phyloP scores from a whole-genome alignment of 2,888 invertebrate genomes.

The Ichneumon xanthorius region DNA sequence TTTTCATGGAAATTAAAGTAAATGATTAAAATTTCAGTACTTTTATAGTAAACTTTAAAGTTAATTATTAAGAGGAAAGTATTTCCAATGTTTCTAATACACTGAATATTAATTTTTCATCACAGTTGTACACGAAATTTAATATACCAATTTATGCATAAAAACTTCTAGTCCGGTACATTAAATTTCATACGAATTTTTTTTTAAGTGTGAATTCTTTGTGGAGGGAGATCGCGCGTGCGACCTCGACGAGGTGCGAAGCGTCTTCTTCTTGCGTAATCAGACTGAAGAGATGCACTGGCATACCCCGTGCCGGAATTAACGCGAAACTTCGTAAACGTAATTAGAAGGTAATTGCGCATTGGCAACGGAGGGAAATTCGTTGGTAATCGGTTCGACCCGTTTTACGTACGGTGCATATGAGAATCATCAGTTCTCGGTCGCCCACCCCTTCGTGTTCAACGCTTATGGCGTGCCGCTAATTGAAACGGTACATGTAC shows the following conservation, averaged over 20 bases:
- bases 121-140: too few relatives aligned
- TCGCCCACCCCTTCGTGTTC: not conserved
- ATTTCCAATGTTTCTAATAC: too few relatives aligned
- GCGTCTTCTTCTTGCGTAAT: not conserved
- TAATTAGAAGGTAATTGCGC: conserved; percentile 46
- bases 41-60: too few relatives aligned
- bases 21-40: too few relatives aligned
- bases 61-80: too few relatives aligned
- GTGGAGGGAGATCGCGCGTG: not conserved
- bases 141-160: too few relatives aligned
- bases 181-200: too few relatives aligned
- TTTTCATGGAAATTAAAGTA: too few relatives aligned
- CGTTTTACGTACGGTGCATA: not conserved
- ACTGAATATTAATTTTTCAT: too few relatives aligned
- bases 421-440: not conserved
- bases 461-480: conserved; percentile 7
- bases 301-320: not conserved
- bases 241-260: not conserved
- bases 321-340: conserved; percentile 21
- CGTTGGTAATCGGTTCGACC: conserved; percentile 35
- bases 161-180: too few relatives aligned
- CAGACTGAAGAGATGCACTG: not conserved
- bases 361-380: conserved; percentile 43
- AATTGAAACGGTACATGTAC: conserved; percentile 8
- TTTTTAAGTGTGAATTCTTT: not conserved